A percentile compares a stretch with the other conserved stretches of the same genome.
These are phyloP conservation scores for Drosophila persimilis DNA, from an alignment of 1,140 invertebrate species.

Conservation along the genomic window DNA sequence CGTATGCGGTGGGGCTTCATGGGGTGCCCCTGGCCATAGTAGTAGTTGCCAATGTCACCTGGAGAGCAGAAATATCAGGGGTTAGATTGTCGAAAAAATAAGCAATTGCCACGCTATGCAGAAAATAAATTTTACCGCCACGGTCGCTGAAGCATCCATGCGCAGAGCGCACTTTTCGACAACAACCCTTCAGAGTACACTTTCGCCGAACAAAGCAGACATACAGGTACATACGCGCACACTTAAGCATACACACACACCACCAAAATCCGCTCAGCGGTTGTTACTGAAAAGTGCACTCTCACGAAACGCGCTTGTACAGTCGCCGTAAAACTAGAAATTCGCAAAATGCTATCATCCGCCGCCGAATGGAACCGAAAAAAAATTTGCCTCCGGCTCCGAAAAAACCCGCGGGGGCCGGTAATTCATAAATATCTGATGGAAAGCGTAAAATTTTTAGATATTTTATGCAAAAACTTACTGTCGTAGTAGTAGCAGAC, in stretches of 20 bases:
- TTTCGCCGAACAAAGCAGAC: slow-evolving; percentile 56
- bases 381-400: background rate
- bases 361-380: background rate
- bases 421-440: too few species aligned
- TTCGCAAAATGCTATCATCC: slow-evolving; percentile 36
- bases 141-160: slow-evolving; percentile 46
- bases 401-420: background rate
- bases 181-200: slow-evolving; percentile 32
- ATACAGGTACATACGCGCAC: slow-evolving; percentile 65
- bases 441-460: background rate
- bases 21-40: slow-evolving; percentile 99
- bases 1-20: slow-evolving; percentile 99
- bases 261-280: slow-evolving; percentile 30
- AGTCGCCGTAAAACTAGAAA: slow-evolving; percentile 75
- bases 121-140: slow-evolving; percentile 63
- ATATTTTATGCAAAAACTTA: slow-evolving; percentile 86
- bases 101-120: slow-evolving; percentile 54
- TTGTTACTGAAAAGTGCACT: slow-evolving; percentile 56
- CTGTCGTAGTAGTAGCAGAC: slow-evolving; percentile 99
- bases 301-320: slow-evolving; percentile 63
- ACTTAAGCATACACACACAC: slow-evolving; percentile 24
- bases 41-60: slow-evolving; percentile 99
- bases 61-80: slow-evolving; percentile 55
- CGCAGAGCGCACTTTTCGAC: slow-evolving; percentile 43
- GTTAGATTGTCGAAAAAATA: slow-evolving; percentile 1